Base-by-base conservation (phyloP, 2,113 vertebrate genomes). In the Rhagologus leucostigma region DNA sequence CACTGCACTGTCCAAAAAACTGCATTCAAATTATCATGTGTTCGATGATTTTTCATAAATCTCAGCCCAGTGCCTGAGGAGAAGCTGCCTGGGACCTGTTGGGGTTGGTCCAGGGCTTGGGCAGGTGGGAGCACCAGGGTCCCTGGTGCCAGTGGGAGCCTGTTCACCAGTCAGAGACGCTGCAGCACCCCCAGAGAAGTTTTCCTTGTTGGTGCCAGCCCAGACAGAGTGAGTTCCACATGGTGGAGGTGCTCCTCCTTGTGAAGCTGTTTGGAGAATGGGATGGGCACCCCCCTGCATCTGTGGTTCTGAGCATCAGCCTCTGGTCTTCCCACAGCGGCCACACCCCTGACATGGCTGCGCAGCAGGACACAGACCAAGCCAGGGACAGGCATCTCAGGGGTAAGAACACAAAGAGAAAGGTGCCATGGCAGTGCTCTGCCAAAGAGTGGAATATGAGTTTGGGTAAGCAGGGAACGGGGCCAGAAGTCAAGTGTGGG, bases 311-410 rank as follows among this genome's bases (percentile, higher is more conserved):
- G 50, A 53, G 10, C 30, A 29, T 65, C 79, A 68, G 39, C 15
- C 52, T 79, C 84, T 56, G 39, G 8, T 75, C 39, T 29, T 59
- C 47, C 49, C 0, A 0, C 49, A 47, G 26, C 1, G 13, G 63
- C 33, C 32, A 27, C 42, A 35, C 0, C 0, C 17, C 73, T 59
- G 30, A 32, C 1, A 0, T 3, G 44, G 49, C 52, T 89, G 39
- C 9, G 12, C 26, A 56, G 44, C 14, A 27, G 50, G 42, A 62
- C 37, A 39, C 0, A 1, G 76, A 24, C 13, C 56, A 59, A 77
- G 50, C 11, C 39, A n/a, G 59, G 16, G 60, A 55, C 0, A 0
- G 16, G 16, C 22, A 23, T 23, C 50, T 52, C 63, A 13, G 23
- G 49, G 37, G 24, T 41, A 69, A 87, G 52, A 27, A 59, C 46